phyloP scores from a whole-genome alignment of 2,113 vertebrate genomes.

The Elachura formosa region DNA sequence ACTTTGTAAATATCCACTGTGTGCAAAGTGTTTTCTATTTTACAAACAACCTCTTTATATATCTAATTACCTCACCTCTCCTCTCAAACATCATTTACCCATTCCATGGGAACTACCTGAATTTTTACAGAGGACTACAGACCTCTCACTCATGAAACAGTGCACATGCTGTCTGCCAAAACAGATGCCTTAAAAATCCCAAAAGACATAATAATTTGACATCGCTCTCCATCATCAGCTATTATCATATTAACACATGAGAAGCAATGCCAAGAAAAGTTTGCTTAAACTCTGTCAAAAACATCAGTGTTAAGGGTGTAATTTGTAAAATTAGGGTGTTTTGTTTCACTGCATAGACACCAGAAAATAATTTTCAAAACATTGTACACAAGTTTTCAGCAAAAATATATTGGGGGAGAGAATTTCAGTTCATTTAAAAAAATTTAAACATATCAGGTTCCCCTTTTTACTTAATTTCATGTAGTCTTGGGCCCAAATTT shows the following conservation, averaged over 20 bases:
- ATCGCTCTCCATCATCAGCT: background rate
- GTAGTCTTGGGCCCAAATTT: background rate
- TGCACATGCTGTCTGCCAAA: background rate
- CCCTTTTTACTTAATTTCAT: background rate
- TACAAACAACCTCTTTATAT: background rate
- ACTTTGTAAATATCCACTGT: background rate
- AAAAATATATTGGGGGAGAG: background rate
- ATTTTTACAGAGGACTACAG: background rate
- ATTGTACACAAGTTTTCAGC: background rate
- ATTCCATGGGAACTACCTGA: background rate
- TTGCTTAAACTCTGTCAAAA: background rate
- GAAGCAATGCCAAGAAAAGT: background rate
- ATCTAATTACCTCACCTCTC: background rate
- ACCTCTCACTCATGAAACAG: background rate
- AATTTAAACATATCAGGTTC: background rate
- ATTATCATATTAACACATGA: background rate
- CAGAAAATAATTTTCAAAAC: background rate
- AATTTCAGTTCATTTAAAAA: background rate
- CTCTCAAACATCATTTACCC: background rate
- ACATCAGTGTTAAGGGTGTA: background rate
- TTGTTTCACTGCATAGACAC: background rate
- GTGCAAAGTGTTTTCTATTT: background rate
- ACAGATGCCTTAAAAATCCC: background rate
- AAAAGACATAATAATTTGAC: background rate
- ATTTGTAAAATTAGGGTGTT: background rate